A percentile compares a stretch with the other conserved stretches of the same genome.
Conservation (phyloP, 2,797 vertebrate species). For the Molossus molossus region DNA sequence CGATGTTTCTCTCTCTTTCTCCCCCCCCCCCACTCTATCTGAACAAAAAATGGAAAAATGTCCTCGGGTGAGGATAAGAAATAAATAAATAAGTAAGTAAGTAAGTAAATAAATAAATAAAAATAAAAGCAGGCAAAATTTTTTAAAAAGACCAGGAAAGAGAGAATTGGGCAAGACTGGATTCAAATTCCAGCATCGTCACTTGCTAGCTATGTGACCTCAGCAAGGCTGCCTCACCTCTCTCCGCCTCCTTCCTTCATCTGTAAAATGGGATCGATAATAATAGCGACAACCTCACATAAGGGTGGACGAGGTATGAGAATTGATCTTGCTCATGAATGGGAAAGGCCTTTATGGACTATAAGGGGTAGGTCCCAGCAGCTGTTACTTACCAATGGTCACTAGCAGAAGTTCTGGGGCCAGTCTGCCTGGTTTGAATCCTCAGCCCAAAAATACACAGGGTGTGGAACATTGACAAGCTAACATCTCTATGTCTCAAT, state of each 20-base stretch:
- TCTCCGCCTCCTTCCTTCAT: background rate
- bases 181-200: background rate
- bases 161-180: background rate
- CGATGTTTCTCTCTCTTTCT: too few species aligned
- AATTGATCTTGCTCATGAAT: background rate
- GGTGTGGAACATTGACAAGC: background rate
- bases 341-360: background rate
- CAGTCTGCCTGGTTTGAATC: slow-evolving; percentile 6
- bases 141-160: background rate
- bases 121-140: too few species aligned
- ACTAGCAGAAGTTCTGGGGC: background rate
- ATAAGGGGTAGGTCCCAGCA: background rate
- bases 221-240: slow-evolving; percentile 9
- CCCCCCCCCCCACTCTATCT: too few species aligned
- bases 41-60: too few species aligned
- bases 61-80: too few species aligned
- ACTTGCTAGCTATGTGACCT: slow-evolving; percentile 30
- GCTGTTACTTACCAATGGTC: background rate
- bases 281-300: background rate
- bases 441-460: slow-evolving; percentile 18
- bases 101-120: too few species aligned
- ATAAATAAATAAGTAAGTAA: too few species aligned
- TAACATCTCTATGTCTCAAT: background rate
- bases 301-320: background rate
- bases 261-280: slow-evolving; percentile 16